Evolutionary conservation across 1,140 invertebrate species (phyloP).

Genomic region (Drosophila hydei): DNA sequence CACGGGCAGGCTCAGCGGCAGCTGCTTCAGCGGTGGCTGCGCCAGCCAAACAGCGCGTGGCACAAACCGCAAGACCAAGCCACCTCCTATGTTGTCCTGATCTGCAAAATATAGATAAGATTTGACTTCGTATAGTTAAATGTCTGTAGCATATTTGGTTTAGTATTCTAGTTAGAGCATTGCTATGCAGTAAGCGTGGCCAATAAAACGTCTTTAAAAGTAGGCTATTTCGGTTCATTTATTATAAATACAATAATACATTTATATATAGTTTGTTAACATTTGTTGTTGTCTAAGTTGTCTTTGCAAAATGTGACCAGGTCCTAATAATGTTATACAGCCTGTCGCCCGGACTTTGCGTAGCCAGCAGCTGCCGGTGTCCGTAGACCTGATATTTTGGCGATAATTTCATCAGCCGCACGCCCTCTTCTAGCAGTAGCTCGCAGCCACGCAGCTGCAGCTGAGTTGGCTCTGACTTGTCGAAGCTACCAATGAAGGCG

Average conservation of each 20-base stretch:
- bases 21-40: constrained; percentile 84
- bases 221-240: background rate
- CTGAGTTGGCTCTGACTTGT: constrained; percentile 84
- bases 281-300: constrained; percentile 2
- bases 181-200: background rate
- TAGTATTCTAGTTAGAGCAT: background rate
- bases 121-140: background rate
- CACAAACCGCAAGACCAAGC: constrained; percentile 75
- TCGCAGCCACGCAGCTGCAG: constrained; percentile 86
- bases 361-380: constrained; percentile 86
- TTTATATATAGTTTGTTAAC: background rate
- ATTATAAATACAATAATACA: constrained; percentile 15
- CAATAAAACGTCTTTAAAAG: background rate
- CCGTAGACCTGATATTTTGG: constrained; percentile 87
- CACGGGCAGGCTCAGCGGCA: constrained; percentile 84
- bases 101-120: constrained; percentile 32
- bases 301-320: constrained; percentile 85
- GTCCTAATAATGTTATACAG: constrained; percentile 86
- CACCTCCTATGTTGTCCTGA: constrained; percentile 65
- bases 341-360: constrained; percentile 86
- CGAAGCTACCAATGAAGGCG: constrained; percentile 88
- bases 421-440: constrained; percentile 87
- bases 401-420: constrained; percentile 85
- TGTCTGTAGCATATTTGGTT: background rate
- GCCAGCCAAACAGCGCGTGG: constrained; percentile 86